Conservation (phyloP, 1,140 invertebrate genomes). For the Megathymus violae region DNA sequence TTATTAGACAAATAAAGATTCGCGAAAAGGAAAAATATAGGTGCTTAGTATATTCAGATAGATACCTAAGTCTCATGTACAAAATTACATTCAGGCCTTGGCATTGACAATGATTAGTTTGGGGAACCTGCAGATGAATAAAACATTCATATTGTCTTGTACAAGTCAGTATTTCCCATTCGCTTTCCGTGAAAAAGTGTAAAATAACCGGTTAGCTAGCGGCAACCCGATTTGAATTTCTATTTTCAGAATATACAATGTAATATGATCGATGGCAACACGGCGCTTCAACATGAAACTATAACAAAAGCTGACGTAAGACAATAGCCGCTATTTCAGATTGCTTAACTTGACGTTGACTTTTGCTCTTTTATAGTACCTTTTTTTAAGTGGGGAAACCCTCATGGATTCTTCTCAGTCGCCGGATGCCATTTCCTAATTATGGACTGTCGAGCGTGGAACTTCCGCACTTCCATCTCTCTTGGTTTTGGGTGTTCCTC, state of each 20-base stretch:
- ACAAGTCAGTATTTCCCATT: slow-evolving; percentile 44
- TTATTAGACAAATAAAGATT: neutral
- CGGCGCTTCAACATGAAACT: too few species aligned
- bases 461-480: too few species aligned
- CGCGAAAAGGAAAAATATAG: neutral
- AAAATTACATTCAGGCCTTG: slow-evolving; percentile 51
- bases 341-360: too few species aligned
- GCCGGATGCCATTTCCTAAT: too few species aligned
- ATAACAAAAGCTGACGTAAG: too few species aligned
- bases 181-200: slow-evolving; percentile 56
- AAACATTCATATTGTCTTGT: slow-evolving; percentile 43
- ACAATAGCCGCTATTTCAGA: too few species aligned
- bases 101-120: slow-evolving; percentile 71
- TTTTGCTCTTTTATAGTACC: too few species aligned
- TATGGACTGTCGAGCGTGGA: too few species aligned
- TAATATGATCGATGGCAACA: slow-evolving; percentile 1
- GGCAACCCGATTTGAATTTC: slow-evolving; percentile 33
- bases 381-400: too few species aligned
- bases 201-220: slow-evolving; percentile 12
- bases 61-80: slow-evolving; percentile 28
- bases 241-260: slow-evolving; percentile 3
- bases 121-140: slow-evolving; percentile 57
- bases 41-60: slow-evolving; percentile 38
- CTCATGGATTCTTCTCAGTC: too few species aligned
- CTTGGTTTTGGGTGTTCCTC: too few species aligned